Conservation (phyloP, 2,113 vertebrate genomes). For the Ariopsis seemanni region DNA sequence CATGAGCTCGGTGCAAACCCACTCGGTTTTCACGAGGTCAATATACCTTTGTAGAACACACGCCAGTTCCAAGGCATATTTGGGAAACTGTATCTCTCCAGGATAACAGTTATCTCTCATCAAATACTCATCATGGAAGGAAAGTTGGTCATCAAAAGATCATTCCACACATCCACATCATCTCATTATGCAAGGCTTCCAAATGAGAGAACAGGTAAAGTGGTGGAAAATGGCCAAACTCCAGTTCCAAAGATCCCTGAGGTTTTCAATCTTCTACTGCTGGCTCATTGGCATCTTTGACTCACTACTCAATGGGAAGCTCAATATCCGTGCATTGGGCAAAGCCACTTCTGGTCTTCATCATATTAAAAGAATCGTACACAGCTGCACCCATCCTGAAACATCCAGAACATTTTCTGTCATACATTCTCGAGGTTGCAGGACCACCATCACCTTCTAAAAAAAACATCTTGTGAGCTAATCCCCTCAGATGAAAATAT, state of each 20-base stretch:
- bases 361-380: not conserved
- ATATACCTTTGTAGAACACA: not conserved
- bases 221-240: too few species aligned
- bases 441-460: too few species aligned
- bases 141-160: too few species aligned
- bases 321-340: not conserved
- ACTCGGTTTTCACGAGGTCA: not conserved
- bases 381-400: not conserved
- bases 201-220: too few species aligned
- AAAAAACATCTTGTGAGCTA: too few species aligned
- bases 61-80: too few species aligned
- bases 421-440: not conserved
- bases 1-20: not conserved
- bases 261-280: not conserved
- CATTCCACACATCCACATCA: too few species aligned
- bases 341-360: not conserved
- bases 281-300: not conserved
- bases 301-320: not conserved
- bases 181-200: too few species aligned
- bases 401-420: not conserved
- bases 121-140: too few species aligned
- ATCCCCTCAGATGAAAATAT: not conserved
- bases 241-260: not conserved
- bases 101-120: too few species aligned
- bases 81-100: too few species aligned